Conservation (phyloP, 1,140 invertebrate species). For the Diplogasteroides magnus region DNA sequence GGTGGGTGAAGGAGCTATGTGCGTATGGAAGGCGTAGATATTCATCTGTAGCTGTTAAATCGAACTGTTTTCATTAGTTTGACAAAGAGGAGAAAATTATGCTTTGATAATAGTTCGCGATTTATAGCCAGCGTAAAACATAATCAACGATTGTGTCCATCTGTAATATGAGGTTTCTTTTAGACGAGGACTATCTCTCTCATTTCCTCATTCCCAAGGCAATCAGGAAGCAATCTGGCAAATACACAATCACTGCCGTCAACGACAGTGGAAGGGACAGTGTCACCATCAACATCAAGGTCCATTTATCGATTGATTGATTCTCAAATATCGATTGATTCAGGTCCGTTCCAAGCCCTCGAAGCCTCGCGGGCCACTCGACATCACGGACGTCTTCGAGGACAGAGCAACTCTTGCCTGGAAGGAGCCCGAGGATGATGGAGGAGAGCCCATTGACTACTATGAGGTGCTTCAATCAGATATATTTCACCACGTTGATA, state of each 20-base stretch:
- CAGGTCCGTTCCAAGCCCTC: constrained; percentile 69
- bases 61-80: no score
- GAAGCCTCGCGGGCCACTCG: constrained; percentile 68
- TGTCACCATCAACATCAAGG: constrained; percentile 49
- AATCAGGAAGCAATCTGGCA: constrained; percentile 74
- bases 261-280: constrained; percentile 47
- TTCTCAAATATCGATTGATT: neutral
- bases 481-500: no score
- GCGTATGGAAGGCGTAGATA: no score
- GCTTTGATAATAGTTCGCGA: no score
- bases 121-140: no score
- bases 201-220: constrained; percentile 80
- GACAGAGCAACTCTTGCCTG: constrained; percentile 88
- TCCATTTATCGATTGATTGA: constrained; percentile 35
- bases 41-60: no score
- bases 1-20: constrained; percentile 10
- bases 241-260: constrained; percentile 74
- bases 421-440: constrained; percentile 88
- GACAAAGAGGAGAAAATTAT: no score
- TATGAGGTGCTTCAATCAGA: constrained; percentile 37
- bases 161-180: neutral
- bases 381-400: constrained; percentile 84
- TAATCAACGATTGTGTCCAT: no score
- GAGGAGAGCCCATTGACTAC: constrained; percentile 74
- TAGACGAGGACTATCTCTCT: constrained; percentile 80